Evolutionary conservation across 2,113 vertebrate genomes (phyloP).

Genomic region (Corythaeola cristata): DNA sequence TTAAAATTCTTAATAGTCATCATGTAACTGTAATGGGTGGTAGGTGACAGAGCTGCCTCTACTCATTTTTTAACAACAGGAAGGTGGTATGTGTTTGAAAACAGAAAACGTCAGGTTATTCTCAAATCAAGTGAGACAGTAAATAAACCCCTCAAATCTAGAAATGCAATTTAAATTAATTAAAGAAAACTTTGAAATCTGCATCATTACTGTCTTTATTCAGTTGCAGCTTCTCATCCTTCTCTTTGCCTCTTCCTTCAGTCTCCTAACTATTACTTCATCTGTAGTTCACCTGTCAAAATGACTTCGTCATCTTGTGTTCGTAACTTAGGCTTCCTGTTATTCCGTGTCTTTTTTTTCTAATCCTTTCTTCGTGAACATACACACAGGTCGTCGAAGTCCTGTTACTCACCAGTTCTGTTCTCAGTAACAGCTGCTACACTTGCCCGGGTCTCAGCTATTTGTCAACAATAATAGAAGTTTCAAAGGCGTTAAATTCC

Average conservation of each 20-base stretch:
- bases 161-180: background rate
- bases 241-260: background rate
- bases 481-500: constrained; percentile 10
- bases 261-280: background rate
- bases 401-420: background rate
- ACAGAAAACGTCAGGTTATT: background rate
- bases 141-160: background rate
- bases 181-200: background rate
- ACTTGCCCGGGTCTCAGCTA: background rate
- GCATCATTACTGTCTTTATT: background rate
- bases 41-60: background rate
- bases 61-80: background rate
- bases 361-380: background rate
- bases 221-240: background rate
- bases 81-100: background rate
- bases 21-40: background rate
- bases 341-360: background rate
- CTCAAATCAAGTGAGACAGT: background rate
- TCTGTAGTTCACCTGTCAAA: background rate
- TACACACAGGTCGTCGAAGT: background rate
- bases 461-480: background rate
- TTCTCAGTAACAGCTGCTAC: background rate
- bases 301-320: background rate
- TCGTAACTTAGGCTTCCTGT: background rate
- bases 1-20: background rate